Conservation (phyloP, 2,113 vertebrate species). For the Perccottus glenii region DNA sequence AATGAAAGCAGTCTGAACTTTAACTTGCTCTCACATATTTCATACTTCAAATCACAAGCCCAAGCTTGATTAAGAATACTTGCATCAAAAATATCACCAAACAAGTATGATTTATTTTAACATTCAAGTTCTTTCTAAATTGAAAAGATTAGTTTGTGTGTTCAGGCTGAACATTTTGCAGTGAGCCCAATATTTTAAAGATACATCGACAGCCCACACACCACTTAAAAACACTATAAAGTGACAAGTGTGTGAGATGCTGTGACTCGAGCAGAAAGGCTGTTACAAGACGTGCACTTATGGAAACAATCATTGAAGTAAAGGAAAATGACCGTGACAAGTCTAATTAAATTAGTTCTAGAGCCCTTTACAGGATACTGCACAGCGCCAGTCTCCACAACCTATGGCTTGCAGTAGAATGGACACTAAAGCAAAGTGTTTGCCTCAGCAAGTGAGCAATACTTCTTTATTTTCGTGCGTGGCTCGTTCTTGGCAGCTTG, state of each 20-base stretch:
- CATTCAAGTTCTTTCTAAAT: not conserved
- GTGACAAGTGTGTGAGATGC: conserved; percentile 9
- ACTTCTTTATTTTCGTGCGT: conserved; percentile 40
- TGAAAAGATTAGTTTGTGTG: not conserved
- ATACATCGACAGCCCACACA: conserved; percentile 6
- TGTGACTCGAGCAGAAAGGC: conserved; percentile 8
- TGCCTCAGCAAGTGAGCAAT: conserved; percentile 37
- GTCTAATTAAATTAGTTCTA: conserved; percentile 21
- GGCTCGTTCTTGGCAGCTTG: conserved; percentile 34
- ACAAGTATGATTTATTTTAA: not conserved
- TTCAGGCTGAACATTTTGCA: not conserved
- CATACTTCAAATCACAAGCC: not conserved
- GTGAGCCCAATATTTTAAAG: not conserved
- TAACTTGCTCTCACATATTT: not conserved
- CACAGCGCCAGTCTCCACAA: conserved; percentile 2
- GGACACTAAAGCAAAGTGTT: conserved; percentile 28
- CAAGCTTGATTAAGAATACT: not conserved
- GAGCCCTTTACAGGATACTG: conserved; percentile 11
- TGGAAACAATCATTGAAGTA: not conserved
- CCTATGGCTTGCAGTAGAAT: conserved; percentile 24
- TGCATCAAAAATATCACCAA: not conserved
- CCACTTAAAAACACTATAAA: conserved; percentile 1
- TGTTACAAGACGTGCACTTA: not conserved
- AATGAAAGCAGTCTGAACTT: not conserved
- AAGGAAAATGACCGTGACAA: conserved; percentile 2